Evolutionary conservation across 1,140 invertebrate species (phyloP), one percentile per base, ranked within the genome.

Genomic region (Acromyrmex echinatior): DNA sequence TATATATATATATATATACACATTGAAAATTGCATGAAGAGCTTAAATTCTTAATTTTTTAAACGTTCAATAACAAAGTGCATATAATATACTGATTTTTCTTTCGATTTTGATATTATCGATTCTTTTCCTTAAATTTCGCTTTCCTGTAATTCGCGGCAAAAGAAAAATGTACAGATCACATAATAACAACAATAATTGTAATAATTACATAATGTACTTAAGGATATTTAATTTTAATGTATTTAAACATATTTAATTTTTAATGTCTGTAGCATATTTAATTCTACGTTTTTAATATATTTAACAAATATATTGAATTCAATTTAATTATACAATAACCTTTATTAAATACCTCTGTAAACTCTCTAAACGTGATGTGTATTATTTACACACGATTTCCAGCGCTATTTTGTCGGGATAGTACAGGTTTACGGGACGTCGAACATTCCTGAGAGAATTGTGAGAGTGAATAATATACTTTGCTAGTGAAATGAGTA

Each of bases 391-490:
- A 70, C 51, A 73, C 18, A 86, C 86, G 18, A 25, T 60, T 71
- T 51, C 4, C 10, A 51, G n/a, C 9, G 7, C 12, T 81, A 21
- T 31, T 51, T 60, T 65, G 78, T 53, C 18, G 25, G 16, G 18
- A 10, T 1, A 31, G 14, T 7, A 18, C 0, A 45, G 35, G 45
- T 12, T 76, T 87, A 10, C 73, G 73, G 21, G 25, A 9, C 0
- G 56, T 10, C 3, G 66, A 18, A 79, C n/a, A 70, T 58, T 87
- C 74, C 86, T 90, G 14, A 77, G 63, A 71, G 53, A 31, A 0
- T 45, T 62, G 18, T 58, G n/a, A 84, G 9, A 35, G 25, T 35
- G 14, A 84, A 51, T 21, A 21, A 9, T 51, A 35, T 35, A 51
- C 10, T 74, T 84, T 12, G 18, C 1, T 9, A 10, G 28, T 5